Evolutionary conservation across 1,140 invertebrate species (phyloP).

Genomic region (Drosophila equinoxialis): DNA sequence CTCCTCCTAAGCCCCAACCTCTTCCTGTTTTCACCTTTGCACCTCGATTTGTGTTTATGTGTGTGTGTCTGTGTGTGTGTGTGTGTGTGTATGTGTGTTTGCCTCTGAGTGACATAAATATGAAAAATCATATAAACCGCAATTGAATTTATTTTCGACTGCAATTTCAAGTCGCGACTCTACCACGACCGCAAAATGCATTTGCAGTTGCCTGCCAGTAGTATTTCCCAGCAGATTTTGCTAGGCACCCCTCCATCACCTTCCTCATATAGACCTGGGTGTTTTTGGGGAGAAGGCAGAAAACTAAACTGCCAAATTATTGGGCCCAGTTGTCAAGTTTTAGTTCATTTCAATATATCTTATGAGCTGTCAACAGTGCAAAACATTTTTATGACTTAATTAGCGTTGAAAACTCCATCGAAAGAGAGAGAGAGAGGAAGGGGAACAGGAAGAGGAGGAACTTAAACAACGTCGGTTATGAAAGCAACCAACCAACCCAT

Average conservation of each 20-base stretch:
- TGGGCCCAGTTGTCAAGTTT: constrained; percentile 49
- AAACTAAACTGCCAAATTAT: constrained; percentile 76
- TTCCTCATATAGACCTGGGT: neutral
- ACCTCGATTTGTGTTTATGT: constrained; percentile 46
- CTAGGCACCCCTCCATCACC: neutral
- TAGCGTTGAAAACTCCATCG: constrained; percentile 33
- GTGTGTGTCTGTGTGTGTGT: constrained; percentile 39
- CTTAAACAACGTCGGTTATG: neutral
- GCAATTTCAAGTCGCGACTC: constrained; percentile 45
- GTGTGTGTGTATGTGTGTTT: constrained; percentile 17
- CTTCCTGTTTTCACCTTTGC: constrained; percentile 33
- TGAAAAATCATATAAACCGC: constrained; percentile 78
- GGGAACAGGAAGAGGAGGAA: no score
- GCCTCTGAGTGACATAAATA: constrained; percentile 67
- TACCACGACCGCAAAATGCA: constrained; percentile 57
- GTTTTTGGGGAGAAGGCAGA: constrained; percentile 17
- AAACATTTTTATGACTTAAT: constrained; percentile 75
- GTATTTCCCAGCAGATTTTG: neutral
- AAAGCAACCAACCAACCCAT: neutral
- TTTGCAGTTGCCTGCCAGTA: neutral
- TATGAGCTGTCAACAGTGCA: constrained; percentile 61
- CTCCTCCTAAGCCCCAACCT: neutral
- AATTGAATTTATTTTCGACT: constrained; percentile 77
- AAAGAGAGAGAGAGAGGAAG: no score
- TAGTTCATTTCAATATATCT: constrained; percentile 62